Conservation (phyloP, 2,113 vertebrate species). For the Athene noctua region DNA sequence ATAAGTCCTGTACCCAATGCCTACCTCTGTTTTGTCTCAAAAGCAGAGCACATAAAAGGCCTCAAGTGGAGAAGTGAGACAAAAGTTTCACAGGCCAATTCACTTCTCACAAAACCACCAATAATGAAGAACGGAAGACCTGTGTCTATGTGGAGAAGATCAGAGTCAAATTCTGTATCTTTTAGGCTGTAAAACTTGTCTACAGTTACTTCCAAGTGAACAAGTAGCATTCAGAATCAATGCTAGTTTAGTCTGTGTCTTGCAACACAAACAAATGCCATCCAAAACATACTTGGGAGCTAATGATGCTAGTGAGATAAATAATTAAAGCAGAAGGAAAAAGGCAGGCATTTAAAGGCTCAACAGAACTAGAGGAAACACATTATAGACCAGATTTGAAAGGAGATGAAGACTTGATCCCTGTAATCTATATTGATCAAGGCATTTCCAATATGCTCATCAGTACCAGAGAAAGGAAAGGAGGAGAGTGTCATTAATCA, state of each 20-base stretch:
- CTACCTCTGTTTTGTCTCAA: not conserved
- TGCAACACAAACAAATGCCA: not conserved
- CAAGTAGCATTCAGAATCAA: not conserved
- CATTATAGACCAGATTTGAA: not conserved
- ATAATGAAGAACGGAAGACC: not conserved
- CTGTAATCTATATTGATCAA: not conserved
- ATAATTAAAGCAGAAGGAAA: not conserved
- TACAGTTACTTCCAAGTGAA: not conserved
- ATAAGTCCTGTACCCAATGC: not conserved
- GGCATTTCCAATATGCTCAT: not conserved
- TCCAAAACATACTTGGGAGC: not conserved
- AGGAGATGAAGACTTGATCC: not conserved
- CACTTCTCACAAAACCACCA: not conserved
- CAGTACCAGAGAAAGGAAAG: not conserved
- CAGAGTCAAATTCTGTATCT: not conserved
- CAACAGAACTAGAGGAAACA: not conserved
- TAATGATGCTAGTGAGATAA: not conserved
- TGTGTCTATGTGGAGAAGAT: not conserved
- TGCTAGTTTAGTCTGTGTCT: not conserved
- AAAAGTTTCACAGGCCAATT: not conserved
- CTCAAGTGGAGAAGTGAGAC: not conserved
- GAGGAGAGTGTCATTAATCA: not conserved
- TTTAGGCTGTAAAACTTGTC: not conserved
- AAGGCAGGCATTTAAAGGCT: not conserved
- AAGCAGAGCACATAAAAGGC: not conserved